phyloP scores from a whole-genome alignment of 2,888 invertebrate genomes.

The Eupithecia abbreviata region DNA sequence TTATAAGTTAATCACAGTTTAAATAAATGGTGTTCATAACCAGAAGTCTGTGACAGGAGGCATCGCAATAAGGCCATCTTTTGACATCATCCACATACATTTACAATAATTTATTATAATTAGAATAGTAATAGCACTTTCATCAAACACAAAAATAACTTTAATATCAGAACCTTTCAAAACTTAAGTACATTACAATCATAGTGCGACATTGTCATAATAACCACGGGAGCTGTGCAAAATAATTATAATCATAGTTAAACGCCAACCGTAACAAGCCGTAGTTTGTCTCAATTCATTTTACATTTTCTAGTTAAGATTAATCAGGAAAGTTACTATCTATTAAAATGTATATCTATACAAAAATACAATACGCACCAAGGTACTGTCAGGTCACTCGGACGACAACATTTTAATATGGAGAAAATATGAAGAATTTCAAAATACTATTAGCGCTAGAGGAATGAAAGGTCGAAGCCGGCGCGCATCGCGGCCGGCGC shows the following conservation, averaged over 20 bases:
- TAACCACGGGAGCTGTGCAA: slow-evolving; percentile 39
- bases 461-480: slow-evolving; percentile 71
- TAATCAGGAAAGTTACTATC: slow-evolving; percentile 48
- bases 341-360: slow-evolving; percentile 61
- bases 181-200: slow-evolving; percentile 70
- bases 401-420: slow-evolving; percentile 50
- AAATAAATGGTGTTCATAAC: slow-evolving; percentile 71
- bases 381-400: slow-evolving; percentile 62
- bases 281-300: slow-evolving; percentile 23
- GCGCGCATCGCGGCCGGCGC: slow-evolving; percentile 56
- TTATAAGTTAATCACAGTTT: slow-evolving; percentile 80
- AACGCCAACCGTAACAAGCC: slow-evolving; percentile 23
- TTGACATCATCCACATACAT: slow-evolving; percentile 48
- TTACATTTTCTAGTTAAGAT: slow-evolving; percentile 42
- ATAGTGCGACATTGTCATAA: slow-evolving; percentile 48
- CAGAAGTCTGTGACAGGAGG: slow-evolving; percentile 70
- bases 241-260: slow-evolving; percentile 29
- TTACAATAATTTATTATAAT: slow-evolving; percentile 59
- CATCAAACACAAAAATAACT: slow-evolving; percentile 51
- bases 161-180: slow-evolving; percentile 63
- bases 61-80: slow-evolving; percentile 65
- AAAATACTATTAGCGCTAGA: slow-evolving; percentile 71
- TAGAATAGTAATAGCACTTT: slow-evolving; percentile 41
- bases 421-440: slow-evolving; percentile 62
- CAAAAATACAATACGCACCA: slow-evolving; percentile 62